Base-by-base conservation (phyloP, 35 echinoderm and acorn worm species). In the Chiridota heheva region DNA sequence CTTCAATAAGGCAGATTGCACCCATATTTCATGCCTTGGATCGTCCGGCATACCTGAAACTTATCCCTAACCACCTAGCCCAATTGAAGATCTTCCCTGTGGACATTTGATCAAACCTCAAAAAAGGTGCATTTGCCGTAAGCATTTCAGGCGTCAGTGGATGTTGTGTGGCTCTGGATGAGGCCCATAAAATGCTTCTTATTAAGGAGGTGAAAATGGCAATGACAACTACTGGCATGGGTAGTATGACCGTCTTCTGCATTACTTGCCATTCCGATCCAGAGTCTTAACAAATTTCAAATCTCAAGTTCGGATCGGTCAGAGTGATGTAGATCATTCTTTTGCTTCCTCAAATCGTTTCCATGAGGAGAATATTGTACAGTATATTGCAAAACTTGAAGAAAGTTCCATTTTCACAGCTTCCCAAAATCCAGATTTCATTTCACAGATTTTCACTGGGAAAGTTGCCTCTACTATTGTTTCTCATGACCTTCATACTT, bases 1-100 rank as follows among this genome's bases (percentile, higher is more conserved):
- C 44, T 38, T 70, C 36, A 33, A 17, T 84, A 10, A 24, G 31
- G 16, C 17, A 56, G 31, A 32, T 78, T 27, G 42, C 68, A 10
- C 83, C 83, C 5, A 26, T 86, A 13, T 86, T 74, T 37, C 83
- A 86, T 86, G 83, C 83, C 16, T 39, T 86, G 42, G 83, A 86
- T 73, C 74, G 83, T 32, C 46, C 35, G 13, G 46, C 76, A 20
- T 86, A 86, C 46, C 57, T 86, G 24, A 74, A 74, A 37, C 55
- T 76, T 0, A 45, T 86, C 35, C 44, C 68, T 26, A 43, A 43
- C 66, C 69, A 85, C 63, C 34, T 85, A 39, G 39, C 53, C 24
- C 68, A 85, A n/a, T 32, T 85, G 31, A 72, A 72, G 65, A 45
- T 44, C 30, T 85, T 59, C 24, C 82, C 82, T 12, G 3, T 22